Conservation (phyloP, 2,113 vertebrate genomes). For the Glaucidium brasilianum region DNA sequence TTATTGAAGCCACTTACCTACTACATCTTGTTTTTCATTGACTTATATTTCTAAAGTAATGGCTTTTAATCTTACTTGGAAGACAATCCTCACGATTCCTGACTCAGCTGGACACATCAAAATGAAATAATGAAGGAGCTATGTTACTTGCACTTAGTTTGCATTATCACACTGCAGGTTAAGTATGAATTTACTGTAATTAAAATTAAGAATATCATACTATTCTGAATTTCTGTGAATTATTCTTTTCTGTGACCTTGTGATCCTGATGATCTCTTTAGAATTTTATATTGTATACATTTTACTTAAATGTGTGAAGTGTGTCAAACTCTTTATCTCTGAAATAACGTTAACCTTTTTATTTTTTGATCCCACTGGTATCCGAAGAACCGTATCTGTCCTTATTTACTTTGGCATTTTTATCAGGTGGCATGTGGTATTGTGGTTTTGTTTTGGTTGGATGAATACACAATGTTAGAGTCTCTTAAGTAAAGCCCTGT, state of each 20-base stretch:
- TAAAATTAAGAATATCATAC: background rate
- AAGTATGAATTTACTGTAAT: background rate
- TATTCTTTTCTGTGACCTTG: background rate
- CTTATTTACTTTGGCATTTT: background rate
- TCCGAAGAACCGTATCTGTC: background rate
- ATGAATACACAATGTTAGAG: background rate
- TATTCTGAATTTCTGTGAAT: background rate
- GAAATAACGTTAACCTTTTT: background rate
- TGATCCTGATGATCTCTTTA: background rate
- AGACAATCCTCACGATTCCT: background rate
- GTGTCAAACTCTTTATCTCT: background rate
- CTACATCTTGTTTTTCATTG: background rate
- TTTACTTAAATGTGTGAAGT: background rate
- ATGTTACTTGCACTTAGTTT: background rate
- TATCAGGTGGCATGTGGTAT: background rate
- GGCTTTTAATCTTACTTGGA: background rate
- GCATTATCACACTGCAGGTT: background rate
- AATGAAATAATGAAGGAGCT: background rate
- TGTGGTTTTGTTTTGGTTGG: background rate
- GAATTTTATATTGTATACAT: background rate
- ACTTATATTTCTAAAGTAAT: background rate
- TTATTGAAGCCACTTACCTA: background rate
- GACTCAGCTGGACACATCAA: background rate
- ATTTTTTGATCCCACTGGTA: background rate
- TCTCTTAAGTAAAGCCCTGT: background rate